These are phyloP conservation scores for Limnephilus lunatus DNA, from an alignment of 2,888 invertebrate species.

Conservation along the genomic window DNA sequence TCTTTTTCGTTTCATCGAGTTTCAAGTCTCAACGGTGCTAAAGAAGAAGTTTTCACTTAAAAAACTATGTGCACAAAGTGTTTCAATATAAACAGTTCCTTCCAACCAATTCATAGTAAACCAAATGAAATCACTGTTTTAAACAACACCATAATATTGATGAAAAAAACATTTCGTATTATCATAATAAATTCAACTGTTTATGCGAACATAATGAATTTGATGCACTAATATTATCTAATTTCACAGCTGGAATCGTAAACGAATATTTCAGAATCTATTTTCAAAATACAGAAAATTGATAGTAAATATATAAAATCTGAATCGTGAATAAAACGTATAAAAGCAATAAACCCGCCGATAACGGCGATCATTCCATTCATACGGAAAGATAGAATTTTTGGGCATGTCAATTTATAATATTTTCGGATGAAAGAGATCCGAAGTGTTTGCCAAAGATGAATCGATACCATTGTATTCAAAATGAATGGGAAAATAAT, in stretches of 20 bases:
- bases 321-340: background rate
- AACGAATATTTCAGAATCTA: background rate
- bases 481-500: slow-evolving; percentile 9
- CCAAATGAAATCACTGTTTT: background rate
- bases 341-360: background rate
- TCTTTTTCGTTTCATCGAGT: no score
- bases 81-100: background rate
- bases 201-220: background rate
- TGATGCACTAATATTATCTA: background rate
- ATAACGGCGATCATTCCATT: slow-evolving; percentile 17
- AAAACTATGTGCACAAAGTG: background rate
- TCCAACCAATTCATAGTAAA: background rate
- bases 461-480: slow-evolving; percentile 27
- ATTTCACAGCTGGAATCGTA: background rate
- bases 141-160: background rate
- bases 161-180: background rate
- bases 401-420: background rate
- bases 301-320: background rate
- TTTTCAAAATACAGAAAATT: background rate
- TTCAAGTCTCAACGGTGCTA: no score
- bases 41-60: no score
- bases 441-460: slow-evolving; percentile 11
- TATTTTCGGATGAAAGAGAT: slow-evolving; percentile 25
- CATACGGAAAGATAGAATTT: slow-evolving; percentile 21
- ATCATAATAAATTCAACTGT: background rate